Evolutionary conservation across 2,113 vertebrate genomes (phyloP).

Genomic region (Orientallactaga bullata): DNA sequence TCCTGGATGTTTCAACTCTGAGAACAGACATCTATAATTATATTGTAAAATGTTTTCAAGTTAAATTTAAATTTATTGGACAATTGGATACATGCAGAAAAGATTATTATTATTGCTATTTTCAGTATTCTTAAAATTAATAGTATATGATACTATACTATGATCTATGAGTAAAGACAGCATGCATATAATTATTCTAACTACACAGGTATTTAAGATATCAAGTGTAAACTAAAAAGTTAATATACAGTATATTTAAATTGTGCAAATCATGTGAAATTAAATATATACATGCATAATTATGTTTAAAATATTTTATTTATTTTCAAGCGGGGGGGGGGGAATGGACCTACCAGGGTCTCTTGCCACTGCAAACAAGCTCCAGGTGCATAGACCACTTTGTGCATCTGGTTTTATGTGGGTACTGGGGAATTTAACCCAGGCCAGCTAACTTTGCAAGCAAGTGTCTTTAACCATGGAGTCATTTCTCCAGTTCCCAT

Average conservation of each 20-base stretch:
- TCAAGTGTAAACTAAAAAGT: background rate
- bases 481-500: no score
- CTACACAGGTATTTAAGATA: background rate
- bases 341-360: no score
- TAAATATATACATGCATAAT: background rate
- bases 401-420: no score
- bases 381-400: no score
- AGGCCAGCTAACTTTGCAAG: no score
- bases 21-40: background rate
- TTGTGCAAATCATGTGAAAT: background rate
- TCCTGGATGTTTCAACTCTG: background rate
- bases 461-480: no score
- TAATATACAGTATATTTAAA: background rate
- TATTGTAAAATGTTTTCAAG: conserved; percentile 7
- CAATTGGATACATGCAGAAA: background rate
- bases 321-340: no score
- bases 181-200: background rate
- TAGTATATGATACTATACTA: background rate
- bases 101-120: background rate
- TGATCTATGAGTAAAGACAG: background rate
- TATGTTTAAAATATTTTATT: no score
- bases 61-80: conserved; percentile 11
- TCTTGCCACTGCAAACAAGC: no score
- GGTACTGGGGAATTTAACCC: no score
- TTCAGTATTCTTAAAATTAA: conserved; percentile 11